These are phyloP conservation scores for Axea sp. DNA, from an alignment of 2,888 invertebrate species.

Conservation along the genomic window DNA sequence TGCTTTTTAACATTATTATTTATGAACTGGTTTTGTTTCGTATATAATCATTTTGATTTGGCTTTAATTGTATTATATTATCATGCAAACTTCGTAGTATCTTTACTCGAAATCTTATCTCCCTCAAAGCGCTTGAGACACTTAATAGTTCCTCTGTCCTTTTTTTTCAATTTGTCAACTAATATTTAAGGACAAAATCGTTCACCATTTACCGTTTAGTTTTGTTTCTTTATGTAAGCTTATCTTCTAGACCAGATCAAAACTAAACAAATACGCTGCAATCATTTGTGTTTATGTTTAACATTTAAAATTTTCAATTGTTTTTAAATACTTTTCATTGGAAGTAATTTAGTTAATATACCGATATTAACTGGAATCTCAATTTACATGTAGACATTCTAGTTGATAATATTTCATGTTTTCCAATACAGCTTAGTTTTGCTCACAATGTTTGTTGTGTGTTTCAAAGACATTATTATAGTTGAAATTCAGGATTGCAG, in stretches of 20 bases:
- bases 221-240: slow-evolving; percentile 1
- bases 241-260: too few relatives aligned
- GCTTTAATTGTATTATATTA: slow-evolving; percentile 36
- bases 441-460: slow-evolving; percentile 39
- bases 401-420: slow-evolving; percentile 42
- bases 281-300: slow-evolving; percentile 10
- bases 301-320: slow-evolving; percentile 11
- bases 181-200: slow-evolving; percentile 26
- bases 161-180: slow-evolving; percentile 46
- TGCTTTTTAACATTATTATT: too few relatives aligned
- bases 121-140: slow-evolving; percentile 18
- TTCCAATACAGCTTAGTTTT: slow-evolving; percentile 37
- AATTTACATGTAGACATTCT: neutral
- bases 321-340: slow-evolving; percentile 16
- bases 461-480: slow-evolving; percentile 56
- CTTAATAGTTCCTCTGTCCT: slow-evolving; percentile 18
- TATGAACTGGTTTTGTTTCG: too few relatives aligned
- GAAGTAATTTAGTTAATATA: slow-evolving; percentile 29
- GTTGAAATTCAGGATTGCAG: slow-evolving; percentile 55
- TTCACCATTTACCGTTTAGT: slow-evolving; percentile 18
- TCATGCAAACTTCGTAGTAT: slow-evolving; percentile 24
- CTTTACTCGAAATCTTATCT: slow-evolving; percentile 27
- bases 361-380: too few relatives aligned
- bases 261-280: too few relatives aligned
- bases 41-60: neutral